Evolutionary conservation across 2,888 invertebrate species (phyloP).

Genomic region (Epistrophe eligans): DNA sequence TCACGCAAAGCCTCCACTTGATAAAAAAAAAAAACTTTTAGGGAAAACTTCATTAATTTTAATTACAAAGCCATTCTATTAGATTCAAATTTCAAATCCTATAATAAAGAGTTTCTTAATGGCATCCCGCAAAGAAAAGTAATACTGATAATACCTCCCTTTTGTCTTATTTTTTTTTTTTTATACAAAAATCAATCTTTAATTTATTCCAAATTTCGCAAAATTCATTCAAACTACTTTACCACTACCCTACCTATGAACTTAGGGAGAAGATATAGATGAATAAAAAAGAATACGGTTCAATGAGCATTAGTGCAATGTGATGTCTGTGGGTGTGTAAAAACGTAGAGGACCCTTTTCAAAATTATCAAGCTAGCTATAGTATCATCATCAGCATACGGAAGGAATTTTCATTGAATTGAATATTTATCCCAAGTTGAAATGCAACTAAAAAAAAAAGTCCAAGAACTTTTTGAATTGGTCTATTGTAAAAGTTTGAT

Average conservation of each 20-base stretch:
- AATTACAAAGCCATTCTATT: slow-evolving; percentile 71
- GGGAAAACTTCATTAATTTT: slow-evolving; percentile 71
- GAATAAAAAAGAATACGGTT: slow-evolving; percentile 39
- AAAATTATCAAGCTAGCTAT: slow-evolving; percentile 1
- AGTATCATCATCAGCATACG: not conserved
- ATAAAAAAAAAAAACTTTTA: slow-evolving; percentile 77
- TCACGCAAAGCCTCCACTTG: not conserved
- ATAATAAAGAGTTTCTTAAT: slow-evolving; percentile 67
- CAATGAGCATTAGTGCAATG: slow-evolving; percentile 66
- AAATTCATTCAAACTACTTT: slow-evolving; percentile 50
- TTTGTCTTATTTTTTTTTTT: slow-evolving; percentile 17
- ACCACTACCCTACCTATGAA: slow-evolving; percentile 7
- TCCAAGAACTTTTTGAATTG: slow-evolving; percentile 29
- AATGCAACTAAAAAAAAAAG: slow-evolving; percentile 27
- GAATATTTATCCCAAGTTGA: slow-evolving; percentile 17
- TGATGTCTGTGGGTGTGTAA: not conserved
- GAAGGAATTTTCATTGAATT: slow-evolving; percentile 47
- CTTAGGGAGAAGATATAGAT: slow-evolving; percentile 2
- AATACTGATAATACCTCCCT: slow-evolving; percentile 19
- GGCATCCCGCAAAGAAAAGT: slow-evolving; percentile 32
- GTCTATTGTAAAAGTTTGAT: slow-evolving; percentile 67
- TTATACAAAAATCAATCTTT: slow-evolving; percentile 53
- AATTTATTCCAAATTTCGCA: slow-evolving; percentile 60
- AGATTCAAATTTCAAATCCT: slow-evolving; percentile 34
- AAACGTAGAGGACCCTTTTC: slow-evolving; percentile 13